phyloP scores from a whole-genome alignment of 2,113 vertebrate genomes.

The Panurus biarmicus region DNA sequence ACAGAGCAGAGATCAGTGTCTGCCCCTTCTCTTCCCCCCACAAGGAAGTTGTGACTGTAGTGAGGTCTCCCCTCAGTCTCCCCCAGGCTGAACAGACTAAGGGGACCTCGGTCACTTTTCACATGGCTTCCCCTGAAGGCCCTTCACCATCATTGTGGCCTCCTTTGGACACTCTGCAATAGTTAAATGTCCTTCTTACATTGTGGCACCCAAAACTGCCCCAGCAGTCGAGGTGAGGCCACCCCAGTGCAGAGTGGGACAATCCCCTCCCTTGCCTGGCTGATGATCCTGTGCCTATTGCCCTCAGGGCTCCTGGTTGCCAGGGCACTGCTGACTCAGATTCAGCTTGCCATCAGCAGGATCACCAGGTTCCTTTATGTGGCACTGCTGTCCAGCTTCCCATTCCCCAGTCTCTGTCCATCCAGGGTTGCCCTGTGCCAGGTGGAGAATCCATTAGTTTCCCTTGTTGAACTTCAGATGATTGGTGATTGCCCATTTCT shows the following conservation, averaged over 20 bases:
- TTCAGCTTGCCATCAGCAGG: fast-evolving
- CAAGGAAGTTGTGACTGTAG: neutral
- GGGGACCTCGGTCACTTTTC: neutral
- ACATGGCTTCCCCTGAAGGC: fast-evolving
- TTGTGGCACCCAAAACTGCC: neutral
- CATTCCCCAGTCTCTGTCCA: neutral
- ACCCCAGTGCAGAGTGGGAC: neutral
- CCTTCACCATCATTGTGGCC: fast-evolving
- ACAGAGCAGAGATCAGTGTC: neutral
- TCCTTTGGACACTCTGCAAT: neutral
- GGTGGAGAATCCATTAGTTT: neutral
- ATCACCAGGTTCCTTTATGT: neutral
- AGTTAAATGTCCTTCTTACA: fast-evolving
- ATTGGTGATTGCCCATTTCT: neutral
- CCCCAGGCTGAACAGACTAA: neutral
- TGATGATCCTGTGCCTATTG: neutral
- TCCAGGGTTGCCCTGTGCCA: fast-evolving
- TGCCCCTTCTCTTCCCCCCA: neutral
- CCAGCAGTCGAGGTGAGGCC: neutral
- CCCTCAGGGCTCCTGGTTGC: neutral
- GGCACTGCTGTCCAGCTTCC: neutral
- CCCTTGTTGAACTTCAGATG: neutral
- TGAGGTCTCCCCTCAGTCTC: neutral
- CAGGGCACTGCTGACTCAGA: neutral
- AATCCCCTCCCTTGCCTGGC: neutral